Evolutionary conservation across 2,113 vertebrate genomes (phyloP), one percentile per base, ranked within the genome.

Genomic region (Chionomys nivalis): DNA sequence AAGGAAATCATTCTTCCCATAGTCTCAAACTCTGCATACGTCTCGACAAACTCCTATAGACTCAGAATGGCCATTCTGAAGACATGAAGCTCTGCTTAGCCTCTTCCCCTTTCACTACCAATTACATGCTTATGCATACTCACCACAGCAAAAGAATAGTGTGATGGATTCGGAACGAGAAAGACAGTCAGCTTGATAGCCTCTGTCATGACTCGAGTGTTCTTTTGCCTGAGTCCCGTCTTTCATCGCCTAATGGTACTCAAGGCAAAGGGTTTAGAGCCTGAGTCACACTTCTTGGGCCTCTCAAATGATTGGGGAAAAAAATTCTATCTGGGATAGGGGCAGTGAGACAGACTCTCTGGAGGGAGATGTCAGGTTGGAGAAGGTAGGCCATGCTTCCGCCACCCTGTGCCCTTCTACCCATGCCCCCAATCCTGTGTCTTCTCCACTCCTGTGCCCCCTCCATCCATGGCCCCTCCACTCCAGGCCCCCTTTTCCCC

Each of bases 11-110:
- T 65, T 65, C 55, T 58, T 16, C 21, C 81, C 81, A 0, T 13
- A 83, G 81, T 83, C 81, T 39, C 24, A 83, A 63, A 39, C 23
- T 55, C 77, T 39, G 1, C 5, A 26, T 23, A 16, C 12, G 4
- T 14, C 36, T 58, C 23, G 39, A 55, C 21, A 61, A 61, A 42
- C n/a, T 63, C 42, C 3, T 42, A 16, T 13, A n/a, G 52, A 39
- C n/a, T 39, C 23, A 14, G 7, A 26, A 2, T 42, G 24, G 55
- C 23, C 17, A 3, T 24, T 8, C 58, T 9, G n/a, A 28, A 83
- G 55, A 0, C n/a, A 16, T 16, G 7, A 7, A 4, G 79, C 79
- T 42, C 26, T 0, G 0, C n/a, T 28, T 24, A 28, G 81, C 81
- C 14, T 21, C n/a, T 42, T 63, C 14, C 55, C n/a, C 24, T 9